Evolutionary conservation across 1,140 invertebrate species (phyloP).

Genomic region (Odontomachus brunneus): DNA sequence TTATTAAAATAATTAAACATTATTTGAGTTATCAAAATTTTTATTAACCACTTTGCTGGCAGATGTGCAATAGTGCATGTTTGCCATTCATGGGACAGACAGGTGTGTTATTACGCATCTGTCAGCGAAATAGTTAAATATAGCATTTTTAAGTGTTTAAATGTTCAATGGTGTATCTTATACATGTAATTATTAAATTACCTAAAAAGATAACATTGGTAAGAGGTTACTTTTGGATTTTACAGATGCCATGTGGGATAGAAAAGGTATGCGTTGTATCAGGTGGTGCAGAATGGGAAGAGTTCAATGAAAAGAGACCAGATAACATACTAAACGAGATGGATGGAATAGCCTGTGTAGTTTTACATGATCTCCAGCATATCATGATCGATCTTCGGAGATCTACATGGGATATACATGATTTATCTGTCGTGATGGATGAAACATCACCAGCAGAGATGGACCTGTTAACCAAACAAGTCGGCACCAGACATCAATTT

Average conservation of each 20-base stretch:
- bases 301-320: slow-evolving; percentile 76
- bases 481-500: slow-evolving; percentile 43
- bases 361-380: slow-evolving; percentile 81
- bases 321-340: slow-evolving; percentile 75
- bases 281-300: slow-evolving; percentile 81
- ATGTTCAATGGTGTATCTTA: slow-evolving; percentile 1
- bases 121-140: too few species aligned
- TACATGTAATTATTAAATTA: background rate
- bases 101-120: too few species aligned
- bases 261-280: slow-evolving; percentile 81
- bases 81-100: too few species aligned
- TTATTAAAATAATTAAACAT: slow-evolving; percentile 11
- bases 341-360: slow-evolving; percentile 80
- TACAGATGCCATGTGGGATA: slow-evolving; percentile 81
- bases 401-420: slow-evolving; percentile 74
- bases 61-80: too few species aligned
- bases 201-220: too few species aligned
- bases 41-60: too few species aligned
- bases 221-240: background rate
- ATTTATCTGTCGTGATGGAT: slow-evolving; percentile 65
- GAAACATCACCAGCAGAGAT: slow-evolving; percentile 80
- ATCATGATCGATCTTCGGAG: slow-evolving; percentile 81
- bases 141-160: background rate
- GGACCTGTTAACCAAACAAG: slow-evolving; percentile 62
- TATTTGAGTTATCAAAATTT: slow-evolving; percentile 26